Percentiles rank a stretch among this genome's conserved stretches.
Conservation (phyloP, 2,797 vertebrate genomes). For the Tauraco hartlaubi region DNA sequence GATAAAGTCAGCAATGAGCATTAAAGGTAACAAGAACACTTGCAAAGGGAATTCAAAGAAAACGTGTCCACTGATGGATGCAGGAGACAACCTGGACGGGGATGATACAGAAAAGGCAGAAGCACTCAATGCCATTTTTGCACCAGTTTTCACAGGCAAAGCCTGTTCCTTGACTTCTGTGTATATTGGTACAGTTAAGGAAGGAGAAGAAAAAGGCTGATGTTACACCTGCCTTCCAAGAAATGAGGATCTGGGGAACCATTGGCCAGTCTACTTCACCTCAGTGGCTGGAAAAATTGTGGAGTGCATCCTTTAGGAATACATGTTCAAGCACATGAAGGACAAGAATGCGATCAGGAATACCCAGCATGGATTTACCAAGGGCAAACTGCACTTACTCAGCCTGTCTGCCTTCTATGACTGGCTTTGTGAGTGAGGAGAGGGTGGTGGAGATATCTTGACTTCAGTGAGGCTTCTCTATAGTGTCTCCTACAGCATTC, state of each 20-base stretch:
- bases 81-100: neutral
- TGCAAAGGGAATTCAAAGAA: neutral
- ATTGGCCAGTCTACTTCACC: neutral
- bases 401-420: neutral
- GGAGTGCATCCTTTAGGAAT: neutral
- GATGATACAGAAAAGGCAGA: too few species aligned
- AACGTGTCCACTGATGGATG: neutral
- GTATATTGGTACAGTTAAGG: neutral
- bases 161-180: neutral
- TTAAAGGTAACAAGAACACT: neutral
- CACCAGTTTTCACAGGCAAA: neutral
- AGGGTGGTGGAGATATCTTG: neutral
- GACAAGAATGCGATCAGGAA: neutral
- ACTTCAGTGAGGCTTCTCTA: neutral
- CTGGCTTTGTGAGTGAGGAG: neutral
- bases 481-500: neutral
- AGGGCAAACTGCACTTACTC: neutral
- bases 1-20: neutral
- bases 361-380: too few species aligned
- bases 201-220: neutral
- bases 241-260: neutral
- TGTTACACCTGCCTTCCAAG: neutral
- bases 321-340: neutral
- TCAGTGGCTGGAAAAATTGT: neutral
- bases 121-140: neutral